These are phyloP conservation scores for Periophthalmodon schlosseri DNA, from an alignment of 2,113 vertebrate species.

Conservation along the genomic window DNA sequence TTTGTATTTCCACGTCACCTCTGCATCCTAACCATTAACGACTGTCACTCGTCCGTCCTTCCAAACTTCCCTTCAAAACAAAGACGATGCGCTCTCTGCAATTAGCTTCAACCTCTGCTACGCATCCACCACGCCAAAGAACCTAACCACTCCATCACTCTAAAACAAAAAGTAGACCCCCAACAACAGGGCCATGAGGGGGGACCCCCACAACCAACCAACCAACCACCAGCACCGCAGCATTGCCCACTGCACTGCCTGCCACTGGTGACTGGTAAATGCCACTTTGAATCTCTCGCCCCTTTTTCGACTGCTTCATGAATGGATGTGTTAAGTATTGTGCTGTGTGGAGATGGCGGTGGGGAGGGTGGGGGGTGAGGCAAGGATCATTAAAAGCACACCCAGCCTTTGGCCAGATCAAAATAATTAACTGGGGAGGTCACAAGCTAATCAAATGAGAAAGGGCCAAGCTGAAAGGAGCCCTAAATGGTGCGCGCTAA, in stretches of 20 bases:
- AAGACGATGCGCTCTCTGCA: slow-evolving; percentile 14
- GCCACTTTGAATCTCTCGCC: slow-evolving; percentile 73
- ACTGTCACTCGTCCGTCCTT: background rate
- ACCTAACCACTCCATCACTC: slow-evolving; percentile 63
- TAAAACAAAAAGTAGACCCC: slow-evolving; percentile 73
- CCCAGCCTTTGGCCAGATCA: slow-evolving; percentile 80
- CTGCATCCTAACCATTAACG: background rate
- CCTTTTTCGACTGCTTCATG: slow-evolving; percentile 66
- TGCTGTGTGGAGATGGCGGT: slow-evolving; percentile 68
- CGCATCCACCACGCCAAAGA: slow-evolving; percentile 48
- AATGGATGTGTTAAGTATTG: slow-evolving; percentile 81
- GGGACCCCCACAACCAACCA: slow-evolving; percentile 58
- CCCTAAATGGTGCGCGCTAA: slow-evolving; percentile 76
- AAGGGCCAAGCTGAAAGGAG: slow-evolving; percentile 64
- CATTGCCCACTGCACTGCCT: slow-evolving; percentile 56
- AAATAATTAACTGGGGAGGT: slow-evolving; percentile 85
- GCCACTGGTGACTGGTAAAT: slow-evolving; percentile 71
- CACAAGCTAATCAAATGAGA: slow-evolving; percentile 83
- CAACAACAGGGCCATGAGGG: slow-evolving; percentile 64
- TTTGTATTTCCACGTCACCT: background rate
- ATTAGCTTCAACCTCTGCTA: slow-evolving; percentile 54
- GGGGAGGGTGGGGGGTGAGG: slow-evolving; percentile 57
- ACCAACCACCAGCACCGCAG: slow-evolving; percentile 5
- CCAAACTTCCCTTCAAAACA: background rate
- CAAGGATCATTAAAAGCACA: slow-evolving; percentile 80